Evolutionary conservation across 2,113 vertebrate genomes (phyloP).

Genomic region (Ceuthmochares aereus): DNA sequence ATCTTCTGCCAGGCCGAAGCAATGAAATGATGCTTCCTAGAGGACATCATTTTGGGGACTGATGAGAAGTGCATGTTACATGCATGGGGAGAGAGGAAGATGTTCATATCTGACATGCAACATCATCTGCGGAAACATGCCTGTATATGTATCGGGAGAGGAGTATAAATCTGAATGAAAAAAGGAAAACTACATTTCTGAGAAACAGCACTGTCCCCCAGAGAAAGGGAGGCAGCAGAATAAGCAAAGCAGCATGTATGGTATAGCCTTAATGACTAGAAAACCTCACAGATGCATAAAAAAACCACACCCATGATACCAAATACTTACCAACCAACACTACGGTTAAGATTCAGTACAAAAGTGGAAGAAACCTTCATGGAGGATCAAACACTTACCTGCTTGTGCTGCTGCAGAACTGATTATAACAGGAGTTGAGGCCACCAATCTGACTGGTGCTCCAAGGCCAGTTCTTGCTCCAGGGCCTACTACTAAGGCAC

Average conservation of each 20-base stretch:
- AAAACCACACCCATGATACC: neutral
- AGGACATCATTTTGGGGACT: neutral
- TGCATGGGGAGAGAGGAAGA: conserved; percentile 27
- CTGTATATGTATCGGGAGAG: neutral
- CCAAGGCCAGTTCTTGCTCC: conserved; percentile 90
- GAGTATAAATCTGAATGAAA: neutral
- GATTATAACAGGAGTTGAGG: conserved; percentile 92
- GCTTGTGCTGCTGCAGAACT: conserved; percentile 94
- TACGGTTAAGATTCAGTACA: neutral
- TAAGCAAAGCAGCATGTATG: neutral
- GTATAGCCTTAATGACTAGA: neutral
- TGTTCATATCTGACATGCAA: neutral
- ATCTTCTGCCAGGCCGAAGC: conserved; percentile 48
- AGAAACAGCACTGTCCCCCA: neutral
- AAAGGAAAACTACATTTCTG: neutral
- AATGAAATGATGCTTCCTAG: conserved; percentile 45
- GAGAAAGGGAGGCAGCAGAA: neutral
- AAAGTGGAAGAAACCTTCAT: neutral
- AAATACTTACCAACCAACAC: neutral
- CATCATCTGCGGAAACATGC: neutral
- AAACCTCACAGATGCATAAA: neutral
- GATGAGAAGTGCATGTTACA: conserved; percentile 30
- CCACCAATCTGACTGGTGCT: conserved; percentile 92
- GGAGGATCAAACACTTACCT: conserved; percentile 75
- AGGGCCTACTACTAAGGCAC: conserved; percentile 93